phyloP scores from a whole-genome alignment of 2,113 vertebrate genomes.

The Origma solitaria region DNA sequence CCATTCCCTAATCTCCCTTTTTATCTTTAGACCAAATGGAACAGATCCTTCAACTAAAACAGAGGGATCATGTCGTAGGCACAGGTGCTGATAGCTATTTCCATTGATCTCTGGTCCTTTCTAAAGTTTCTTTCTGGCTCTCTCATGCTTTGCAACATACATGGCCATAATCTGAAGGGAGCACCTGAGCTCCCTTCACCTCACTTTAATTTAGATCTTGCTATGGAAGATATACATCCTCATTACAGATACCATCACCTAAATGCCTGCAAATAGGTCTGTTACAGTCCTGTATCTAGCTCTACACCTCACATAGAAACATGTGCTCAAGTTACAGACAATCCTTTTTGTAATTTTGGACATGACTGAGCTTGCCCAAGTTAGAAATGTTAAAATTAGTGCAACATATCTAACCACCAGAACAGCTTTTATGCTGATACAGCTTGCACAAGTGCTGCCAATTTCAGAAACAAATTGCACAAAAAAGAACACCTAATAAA shows the following conservation, averaged over 20 bases:
- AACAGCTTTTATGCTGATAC: not conserved
- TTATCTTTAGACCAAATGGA: not conserved
- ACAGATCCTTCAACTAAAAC: not conserved
- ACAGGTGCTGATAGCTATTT: not conserved
- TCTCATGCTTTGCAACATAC: not conserved
- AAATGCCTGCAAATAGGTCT: not conserved
- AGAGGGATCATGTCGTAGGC: not conserved
- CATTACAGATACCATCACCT: not conserved
- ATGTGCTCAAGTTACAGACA: not conserved
- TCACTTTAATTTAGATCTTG: not conserved
- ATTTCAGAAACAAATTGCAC: not conserved
- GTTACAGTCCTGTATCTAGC: not conserved
- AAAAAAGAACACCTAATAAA: not conserved
- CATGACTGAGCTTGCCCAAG: not conserved
- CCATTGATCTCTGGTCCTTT: not conserved
- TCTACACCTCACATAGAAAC: not conserved
- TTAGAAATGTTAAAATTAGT: not conserved
- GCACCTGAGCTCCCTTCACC: not conserved
- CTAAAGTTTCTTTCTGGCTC: not conserved
- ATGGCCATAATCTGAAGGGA: not conserved
- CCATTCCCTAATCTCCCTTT: not conserved
- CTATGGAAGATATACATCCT: not conserved
- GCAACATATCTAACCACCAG: not conserved
- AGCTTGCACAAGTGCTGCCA: not conserved
- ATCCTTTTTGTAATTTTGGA: not conserved